A percentile compares a stretch with the other conserved stretches of the same genome.
Conservation (phyloP, 1,140 invertebrate species). For the Lamellibrachia luymesi region DNA sequence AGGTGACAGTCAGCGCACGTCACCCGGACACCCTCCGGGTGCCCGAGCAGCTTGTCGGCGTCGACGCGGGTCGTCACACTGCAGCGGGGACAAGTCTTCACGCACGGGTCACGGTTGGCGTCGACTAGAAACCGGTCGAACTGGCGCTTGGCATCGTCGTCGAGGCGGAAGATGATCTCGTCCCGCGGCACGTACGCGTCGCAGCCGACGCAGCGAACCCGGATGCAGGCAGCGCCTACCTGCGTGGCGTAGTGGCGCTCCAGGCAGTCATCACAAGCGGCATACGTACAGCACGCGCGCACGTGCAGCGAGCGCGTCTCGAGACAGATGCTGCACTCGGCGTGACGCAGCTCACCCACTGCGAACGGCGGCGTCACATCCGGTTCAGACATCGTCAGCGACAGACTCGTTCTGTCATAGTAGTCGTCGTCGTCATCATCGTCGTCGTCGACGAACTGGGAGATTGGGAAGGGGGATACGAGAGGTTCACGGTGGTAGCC, state of each 20-base stretch:
- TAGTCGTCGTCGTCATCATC: neutral
- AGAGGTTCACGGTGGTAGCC: neutral
- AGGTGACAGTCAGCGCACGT: conserved; percentile 51
- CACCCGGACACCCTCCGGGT: conserved; percentile 37
- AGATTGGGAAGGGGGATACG: neutral
- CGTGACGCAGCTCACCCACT: neutral
- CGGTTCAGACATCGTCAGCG: neutral
- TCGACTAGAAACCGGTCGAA: conserved; percentile 52
- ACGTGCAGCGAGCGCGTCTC: conserved; percentile 30
- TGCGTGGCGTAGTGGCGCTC: conserved; percentile 43
- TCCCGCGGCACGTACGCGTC: conserved; percentile 42
- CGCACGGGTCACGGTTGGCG: conserved; percentile 51
- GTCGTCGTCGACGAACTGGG: neutral
- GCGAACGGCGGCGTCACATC: neutral
- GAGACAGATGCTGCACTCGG: conserved; percentile 38
- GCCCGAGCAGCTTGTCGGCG: conserved; percentile 25
- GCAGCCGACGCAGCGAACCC: neutral
- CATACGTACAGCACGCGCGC: conserved; percentile 50
- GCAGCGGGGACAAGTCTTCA: conserved; percentile 58
- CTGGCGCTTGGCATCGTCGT: conserved; percentile 44
- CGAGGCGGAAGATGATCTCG: conserved; percentile 49
- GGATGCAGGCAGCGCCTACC: conserved; percentile 38
- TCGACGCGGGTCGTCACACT: conserved; percentile 38
- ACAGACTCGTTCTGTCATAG: neutral
- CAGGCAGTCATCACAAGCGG: conserved; percentile 53